Evolutionary conservation across 2,113 vertebrate species (phyloP).

Genomic region (Myotis lucifugus): DNA sequence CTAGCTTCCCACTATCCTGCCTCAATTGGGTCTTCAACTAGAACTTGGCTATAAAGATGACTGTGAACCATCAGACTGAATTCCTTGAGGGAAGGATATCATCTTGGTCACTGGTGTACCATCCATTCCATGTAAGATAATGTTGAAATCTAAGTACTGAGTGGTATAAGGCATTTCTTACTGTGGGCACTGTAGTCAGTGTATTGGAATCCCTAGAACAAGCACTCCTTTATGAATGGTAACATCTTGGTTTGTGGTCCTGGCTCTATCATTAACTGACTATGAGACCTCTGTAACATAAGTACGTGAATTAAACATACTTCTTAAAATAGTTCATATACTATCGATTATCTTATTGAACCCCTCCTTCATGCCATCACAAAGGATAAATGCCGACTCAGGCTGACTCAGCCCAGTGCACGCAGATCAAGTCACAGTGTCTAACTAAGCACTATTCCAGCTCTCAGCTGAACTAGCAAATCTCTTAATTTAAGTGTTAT

Average conservation of each 20-base stretch:
- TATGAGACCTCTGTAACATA: neutral
- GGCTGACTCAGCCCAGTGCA: neutral
- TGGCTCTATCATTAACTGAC: neutral
- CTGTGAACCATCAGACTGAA: neutral
- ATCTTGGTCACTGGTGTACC: neutral
- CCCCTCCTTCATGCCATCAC: neutral
- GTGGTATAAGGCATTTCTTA: neutral
- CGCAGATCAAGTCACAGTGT: constrained; percentile 14
- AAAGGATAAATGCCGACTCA: neutral
- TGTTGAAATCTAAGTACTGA: neutral
- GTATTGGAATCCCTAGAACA: neutral
- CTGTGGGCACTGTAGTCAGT: neutral
- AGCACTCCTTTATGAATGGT: neutral
- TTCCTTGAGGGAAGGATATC: neutral
- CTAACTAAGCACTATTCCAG: neutral
- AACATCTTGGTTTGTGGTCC: neutral
- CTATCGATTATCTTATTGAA: constrained; percentile 28
- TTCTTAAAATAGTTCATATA: constrained; percentile 24
- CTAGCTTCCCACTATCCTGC: neutral
- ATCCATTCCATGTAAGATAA: neutral
- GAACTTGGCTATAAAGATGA: neutral
- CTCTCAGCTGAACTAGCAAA: constrained; percentile 9
- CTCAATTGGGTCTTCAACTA: neutral
- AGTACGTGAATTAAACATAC: constrained; percentile 11
- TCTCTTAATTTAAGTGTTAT: neutral